Conservation (phyloP, 2,888 invertebrate genomes). For the Terebella lapidaria region DNA sequence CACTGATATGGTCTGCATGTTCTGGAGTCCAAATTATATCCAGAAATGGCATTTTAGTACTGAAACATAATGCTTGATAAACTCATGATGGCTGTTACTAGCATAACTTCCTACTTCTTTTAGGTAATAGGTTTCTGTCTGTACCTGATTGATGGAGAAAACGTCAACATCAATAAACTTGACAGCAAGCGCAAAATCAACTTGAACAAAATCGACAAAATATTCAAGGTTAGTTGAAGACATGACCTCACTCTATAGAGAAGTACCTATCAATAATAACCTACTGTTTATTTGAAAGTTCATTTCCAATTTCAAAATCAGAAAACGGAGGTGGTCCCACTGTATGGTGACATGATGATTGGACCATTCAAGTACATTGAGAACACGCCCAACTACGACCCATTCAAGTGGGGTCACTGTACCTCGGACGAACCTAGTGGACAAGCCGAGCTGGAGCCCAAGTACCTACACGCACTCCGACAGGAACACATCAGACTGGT, state of each 20-base stretch:
- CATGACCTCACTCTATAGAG: not conserved
- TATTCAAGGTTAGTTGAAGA: conserved; percentile 70
- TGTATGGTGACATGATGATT: conserved; percentile 98
- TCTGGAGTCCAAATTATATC: too few species aligned
- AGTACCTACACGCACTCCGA: conserved; percentile 59
- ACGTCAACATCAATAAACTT: conserved; percentile 71
- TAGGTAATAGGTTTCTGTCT: conserved; percentile 72
- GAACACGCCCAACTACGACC: conserved; percentile 53
- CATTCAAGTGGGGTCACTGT: conserved; percentile 29
- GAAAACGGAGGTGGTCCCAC: conserved; percentile 29
- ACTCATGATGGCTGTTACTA: too few species aligned
- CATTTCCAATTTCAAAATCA: conserved; percentile 1
- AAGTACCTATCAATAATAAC: not conserved
- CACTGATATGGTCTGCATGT: too few species aligned
- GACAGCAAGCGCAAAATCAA: conserved; percentile 92
- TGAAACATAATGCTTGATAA: too few species aligned
- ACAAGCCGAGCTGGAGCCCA: conserved; percentile 62
- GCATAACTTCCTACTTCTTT: not conserved
- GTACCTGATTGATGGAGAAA: conserved; percentile 74
- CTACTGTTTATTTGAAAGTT: too few species aligned
- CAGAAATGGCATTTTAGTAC: too few species aligned
- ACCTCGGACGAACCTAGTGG: conserved; percentile 73
- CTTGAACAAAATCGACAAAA: conserved; percentile 86
- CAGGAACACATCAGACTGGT: conserved; percentile 23
- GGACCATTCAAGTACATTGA: conserved; percentile 96